A percentile compares a stretch with the other conserved stretches of the same genome.
Conservation (phyloP, 2,113 vertebrate genomes). For the Periophthalmus modestus region DNA sequence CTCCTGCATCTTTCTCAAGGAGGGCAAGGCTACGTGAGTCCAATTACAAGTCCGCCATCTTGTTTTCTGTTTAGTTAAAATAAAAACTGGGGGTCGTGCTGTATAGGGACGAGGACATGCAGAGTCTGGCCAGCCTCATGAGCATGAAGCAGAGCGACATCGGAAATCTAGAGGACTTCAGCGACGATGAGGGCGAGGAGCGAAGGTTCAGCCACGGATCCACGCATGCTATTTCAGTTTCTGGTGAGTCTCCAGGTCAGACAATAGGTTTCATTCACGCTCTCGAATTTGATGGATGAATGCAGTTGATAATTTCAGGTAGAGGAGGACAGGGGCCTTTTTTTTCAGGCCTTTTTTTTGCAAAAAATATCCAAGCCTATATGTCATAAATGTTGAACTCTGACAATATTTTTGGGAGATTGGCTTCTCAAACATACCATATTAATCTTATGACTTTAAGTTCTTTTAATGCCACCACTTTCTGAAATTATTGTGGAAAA, state of each 20-base stretch:
- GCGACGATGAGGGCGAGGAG: slow-evolving; percentile 82
- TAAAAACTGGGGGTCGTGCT: neutral
- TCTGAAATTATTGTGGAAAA: too few species aligned
- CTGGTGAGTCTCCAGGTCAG: slow-evolving; percentile 45
- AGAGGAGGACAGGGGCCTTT: too few species aligned
- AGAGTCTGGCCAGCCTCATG: slow-evolving; percentile 90
- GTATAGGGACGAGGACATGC: slow-evolving; percentile 89
- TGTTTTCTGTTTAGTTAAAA: neutral
- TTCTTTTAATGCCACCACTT: too few species aligned
- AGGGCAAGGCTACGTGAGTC: slow-evolving; percentile 91
- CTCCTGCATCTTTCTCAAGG: slow-evolving; percentile 84
- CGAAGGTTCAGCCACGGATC: slow-evolving; percentile 42
- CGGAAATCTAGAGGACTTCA: slow-evolving; percentile 90
- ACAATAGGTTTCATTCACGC: neutral
- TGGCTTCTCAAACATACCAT: too few species aligned
- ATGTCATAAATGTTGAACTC: too few species aligned
- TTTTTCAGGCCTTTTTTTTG: too few species aligned
- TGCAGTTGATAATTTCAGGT: too few species aligned
- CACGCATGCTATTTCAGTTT: slow-evolving; percentile 22
- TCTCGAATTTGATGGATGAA: too few species aligned
- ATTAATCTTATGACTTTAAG: too few species aligned
- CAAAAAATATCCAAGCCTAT: too few species aligned
- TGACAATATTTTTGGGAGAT: too few species aligned
- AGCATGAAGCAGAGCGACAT: slow-evolving; percentile 87
- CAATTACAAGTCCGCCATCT: neutral